Base-by-base conservation (phyloP, 2,888 invertebrate species). In the Plutella xylostella region DNA sequence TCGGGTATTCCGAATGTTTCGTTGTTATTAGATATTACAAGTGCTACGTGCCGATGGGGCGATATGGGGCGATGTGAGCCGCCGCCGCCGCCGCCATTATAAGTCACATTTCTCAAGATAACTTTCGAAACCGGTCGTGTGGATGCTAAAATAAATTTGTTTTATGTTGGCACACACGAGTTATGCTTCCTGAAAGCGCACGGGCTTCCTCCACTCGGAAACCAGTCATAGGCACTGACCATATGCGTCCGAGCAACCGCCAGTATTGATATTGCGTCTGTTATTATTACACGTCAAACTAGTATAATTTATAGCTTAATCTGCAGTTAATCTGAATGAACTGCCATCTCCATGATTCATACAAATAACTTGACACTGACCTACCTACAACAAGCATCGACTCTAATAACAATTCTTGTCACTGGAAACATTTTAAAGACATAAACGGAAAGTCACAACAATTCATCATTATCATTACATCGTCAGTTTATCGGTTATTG, bases 21-120 rank as follows among this genome's bases (percentile, higher is more conserved):
- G 47, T 55, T 54, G 55, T 60, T 62, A 63, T 63, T 62, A 60
- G 60, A 44, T 45, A 60, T 57, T 57, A 57, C 57, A 41, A 37
- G 57, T 45, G 53, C 60, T 57, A 66, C 65, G 67, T 68, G 64
- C 60, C 54, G 61, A 64, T 61, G 46, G 48, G 45, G 42, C 42
- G 60, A 61, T 61, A 61, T 46, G 43, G 17, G 31, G 35, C 43
- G 48, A 37, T 48, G 43, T 46, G 22, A 46, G 12, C n/a, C n/a
- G n/a, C n/a, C 12, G 17, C 37, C 20, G 37, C 37, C 43, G 51
- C 53, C 46, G 51, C 42, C 39, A 43, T 46, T 58, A 57, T 55
- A 45, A 50, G 55, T 50, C 56, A 56, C 51, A 49, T 44, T 46
- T 28, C 43, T 43, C 46, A n/a, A n/a, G n/a, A 43, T 48, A 41